These are phyloP conservation scores for Camponotus vicinus DNA, from an alignment of 1,140 invertebrate species.

Conservation along the genomic window DNA sequence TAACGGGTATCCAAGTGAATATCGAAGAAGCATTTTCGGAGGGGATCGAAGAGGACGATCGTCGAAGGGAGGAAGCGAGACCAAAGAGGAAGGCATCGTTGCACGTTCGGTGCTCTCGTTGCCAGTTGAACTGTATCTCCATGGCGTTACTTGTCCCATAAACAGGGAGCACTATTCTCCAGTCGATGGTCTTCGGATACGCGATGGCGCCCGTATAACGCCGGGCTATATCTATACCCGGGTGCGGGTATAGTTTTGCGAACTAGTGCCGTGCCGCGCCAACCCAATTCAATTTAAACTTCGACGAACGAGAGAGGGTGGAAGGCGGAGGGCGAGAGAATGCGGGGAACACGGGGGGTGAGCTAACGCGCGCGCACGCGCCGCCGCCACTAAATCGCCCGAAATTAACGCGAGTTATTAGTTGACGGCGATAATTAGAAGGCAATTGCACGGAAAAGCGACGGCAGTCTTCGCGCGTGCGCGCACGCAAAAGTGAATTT, in stretches of 20 bases:
- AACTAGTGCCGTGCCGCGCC: constrained; percentile 82
- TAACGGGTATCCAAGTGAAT: constrained; percentile 56
- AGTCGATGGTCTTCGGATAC: constrained; percentile 85
- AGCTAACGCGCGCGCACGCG: constrained; percentile 76
- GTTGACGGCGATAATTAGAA: constrained; percentile 85
- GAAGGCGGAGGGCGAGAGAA: constrained; percentile 52
- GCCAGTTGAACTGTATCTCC: constrained; percentile 83
- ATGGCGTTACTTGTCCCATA: constrained; percentile 82
- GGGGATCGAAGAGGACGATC: constrained; percentile 65
- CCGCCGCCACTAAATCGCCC: constrained; percentile 82
- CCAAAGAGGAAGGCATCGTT: constrained; percentile 26
- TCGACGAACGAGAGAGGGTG: constrained; percentile 72
- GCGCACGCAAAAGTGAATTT: constrained; percentile 61
- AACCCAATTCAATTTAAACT: constrained; percentile 87
- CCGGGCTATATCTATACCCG: constrained; percentile 75
- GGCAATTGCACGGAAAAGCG: constrained; percentile 85
- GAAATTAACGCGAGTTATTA: constrained; percentile 87
- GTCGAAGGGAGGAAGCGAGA: constrained; percentile 22
- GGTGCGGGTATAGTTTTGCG: constrained; percentile 81
- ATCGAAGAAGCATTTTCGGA: constrained; percentile 54
- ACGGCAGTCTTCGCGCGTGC: constrained; percentile 68
- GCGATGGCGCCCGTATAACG: constrained; percentile 68
- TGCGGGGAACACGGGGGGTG: constrained; percentile 51
- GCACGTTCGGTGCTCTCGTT: constrained; percentile 76
- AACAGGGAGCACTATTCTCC: constrained; percentile 83